Conservation (phyloP, 2,797 vertebrate genomes). For the Stomatorhinus walkeri region DNA sequence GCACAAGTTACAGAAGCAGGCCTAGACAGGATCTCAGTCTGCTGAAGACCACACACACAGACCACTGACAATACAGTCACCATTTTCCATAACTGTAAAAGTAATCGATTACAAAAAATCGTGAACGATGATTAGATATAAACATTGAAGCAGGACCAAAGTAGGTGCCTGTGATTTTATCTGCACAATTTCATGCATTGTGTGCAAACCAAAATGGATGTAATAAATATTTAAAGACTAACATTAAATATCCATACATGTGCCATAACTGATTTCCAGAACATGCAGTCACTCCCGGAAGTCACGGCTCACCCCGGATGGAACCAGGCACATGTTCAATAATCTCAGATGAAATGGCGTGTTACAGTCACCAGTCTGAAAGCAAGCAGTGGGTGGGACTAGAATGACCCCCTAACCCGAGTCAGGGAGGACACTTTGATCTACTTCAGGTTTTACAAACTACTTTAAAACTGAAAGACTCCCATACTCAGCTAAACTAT, state of each 20-base stretch:
- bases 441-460: neutral
- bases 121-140: neutral
- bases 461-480: neutral
- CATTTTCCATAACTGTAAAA: neutral
- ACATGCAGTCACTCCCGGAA: neutral
- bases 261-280: neutral
- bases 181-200: neutral
- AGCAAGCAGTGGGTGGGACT: neutral
- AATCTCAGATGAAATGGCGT: neutral
- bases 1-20: neutral
- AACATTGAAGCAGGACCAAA: neutral
- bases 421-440: neutral
- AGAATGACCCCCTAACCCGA: neutral
- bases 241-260: neutral
- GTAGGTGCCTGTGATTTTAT: neutral
- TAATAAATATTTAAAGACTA: neutral
- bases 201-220: neutral
- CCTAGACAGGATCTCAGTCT: neutral
- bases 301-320: neutral
- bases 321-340: neutral
- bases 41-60: neutral
- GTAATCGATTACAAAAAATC: neutral
- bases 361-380: neutral
- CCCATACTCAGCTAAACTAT: neutral
- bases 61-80: neutral